Percentiles rank a stretch among this genome's conserved stretches.
phyloP scores from a whole-genome alignment of 2,888 invertebrate species.

The Macaria notata region DNA sequence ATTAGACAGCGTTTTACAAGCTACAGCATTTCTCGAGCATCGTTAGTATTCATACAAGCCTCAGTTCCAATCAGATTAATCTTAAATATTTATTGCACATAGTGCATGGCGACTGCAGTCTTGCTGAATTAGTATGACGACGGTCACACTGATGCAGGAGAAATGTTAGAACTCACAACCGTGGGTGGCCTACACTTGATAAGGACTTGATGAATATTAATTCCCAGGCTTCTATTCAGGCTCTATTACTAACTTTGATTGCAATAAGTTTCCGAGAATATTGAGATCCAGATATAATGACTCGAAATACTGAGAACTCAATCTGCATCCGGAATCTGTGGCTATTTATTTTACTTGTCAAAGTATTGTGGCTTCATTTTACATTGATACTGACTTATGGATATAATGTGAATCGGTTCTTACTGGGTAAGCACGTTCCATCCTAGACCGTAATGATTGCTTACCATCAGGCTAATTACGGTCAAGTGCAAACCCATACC shows the following conservation, averaged over 20 bases:
- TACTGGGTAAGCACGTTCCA: too few species aligned
- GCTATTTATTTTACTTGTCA: too few species aligned
- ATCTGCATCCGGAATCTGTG: too few species aligned
- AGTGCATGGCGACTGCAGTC: conserved; percentile 67
- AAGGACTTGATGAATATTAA: conserved; percentile 77
- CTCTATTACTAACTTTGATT: conserved; percentile 16
- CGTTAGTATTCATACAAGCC: conserved; percentile 75
- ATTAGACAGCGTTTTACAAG: conserved; percentile 44
- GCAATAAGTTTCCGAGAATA: too few species aligned
- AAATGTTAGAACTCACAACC: conserved; percentile 59
- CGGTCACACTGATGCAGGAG: conserved; percentile 73
- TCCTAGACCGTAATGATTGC: too few species aligned
- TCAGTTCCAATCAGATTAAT: conserved; percentile 75
- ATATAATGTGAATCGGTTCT: too few species aligned
- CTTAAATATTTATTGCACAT: conserved; percentile 82
- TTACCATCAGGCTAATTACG: too few species aligned
- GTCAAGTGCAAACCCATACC: too few species aligned
- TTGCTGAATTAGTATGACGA: conserved; percentile 78
- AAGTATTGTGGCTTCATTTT: too few species aligned
- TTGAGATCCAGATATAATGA: too few species aligned
- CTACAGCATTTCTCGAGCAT: conserved; percentile 33
- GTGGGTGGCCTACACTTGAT: conserved; percentile 78
- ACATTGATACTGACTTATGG: too few species aligned
- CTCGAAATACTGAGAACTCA: too few species aligned
- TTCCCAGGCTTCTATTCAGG: conserved; percentile 31